These are phyloP conservation scores for Chymomyza costata DNA, from an alignment of 1,140 invertebrate species.

Conservation along the genomic window DNA sequence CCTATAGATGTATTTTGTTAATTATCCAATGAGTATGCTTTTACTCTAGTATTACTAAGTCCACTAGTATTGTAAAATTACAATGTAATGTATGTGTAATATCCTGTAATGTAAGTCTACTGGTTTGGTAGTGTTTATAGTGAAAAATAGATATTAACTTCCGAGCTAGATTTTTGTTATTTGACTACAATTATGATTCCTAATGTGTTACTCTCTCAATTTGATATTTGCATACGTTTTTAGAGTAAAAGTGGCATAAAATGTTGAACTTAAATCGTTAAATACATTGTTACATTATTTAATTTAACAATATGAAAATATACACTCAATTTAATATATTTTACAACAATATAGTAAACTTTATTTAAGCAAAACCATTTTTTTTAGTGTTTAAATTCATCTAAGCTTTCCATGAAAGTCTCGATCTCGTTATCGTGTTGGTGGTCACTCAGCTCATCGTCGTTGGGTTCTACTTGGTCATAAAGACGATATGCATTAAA, in stretches of 20 bases:
- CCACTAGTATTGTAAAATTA: too few species aligned
- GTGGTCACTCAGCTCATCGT: too few species aligned
- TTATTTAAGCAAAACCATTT: constrained; percentile 1
- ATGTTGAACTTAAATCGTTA: constrained; percentile 26
- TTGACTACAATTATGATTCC: too few species aligned
- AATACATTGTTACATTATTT: constrained; percentile 61
- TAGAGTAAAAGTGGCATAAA: constrained; percentile 31
- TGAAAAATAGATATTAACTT: too few species aligned
- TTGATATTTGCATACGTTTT: constrained; percentile 31
- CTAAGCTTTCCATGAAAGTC: not conserved
- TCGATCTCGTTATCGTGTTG: too few species aligned
- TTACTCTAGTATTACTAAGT: constrained; percentile 54
- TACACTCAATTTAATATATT: constrained; percentile 51
- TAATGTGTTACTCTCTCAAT: too few species aligned
- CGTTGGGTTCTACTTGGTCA: constrained; percentile 7
- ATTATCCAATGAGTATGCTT: constrained; percentile 36
- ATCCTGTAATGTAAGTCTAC: too few species aligned
- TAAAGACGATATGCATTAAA: constrained; percentile 78
- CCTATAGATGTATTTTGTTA: too few species aligned
- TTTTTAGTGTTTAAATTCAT: not conserved
- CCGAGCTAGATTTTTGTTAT: too few species aligned
- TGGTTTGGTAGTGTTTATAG: too few species aligned
- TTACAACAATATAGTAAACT: constrained; percentile 45
- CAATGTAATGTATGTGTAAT: too few species aligned
- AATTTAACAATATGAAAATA: constrained; percentile 37